Percentiles rank a stretch among this genome's conserved stretches.
Evolutionary conservation across 1,140 invertebrate genomes (phyloP).

Genomic region (Copidosoma floridanum): DNA sequence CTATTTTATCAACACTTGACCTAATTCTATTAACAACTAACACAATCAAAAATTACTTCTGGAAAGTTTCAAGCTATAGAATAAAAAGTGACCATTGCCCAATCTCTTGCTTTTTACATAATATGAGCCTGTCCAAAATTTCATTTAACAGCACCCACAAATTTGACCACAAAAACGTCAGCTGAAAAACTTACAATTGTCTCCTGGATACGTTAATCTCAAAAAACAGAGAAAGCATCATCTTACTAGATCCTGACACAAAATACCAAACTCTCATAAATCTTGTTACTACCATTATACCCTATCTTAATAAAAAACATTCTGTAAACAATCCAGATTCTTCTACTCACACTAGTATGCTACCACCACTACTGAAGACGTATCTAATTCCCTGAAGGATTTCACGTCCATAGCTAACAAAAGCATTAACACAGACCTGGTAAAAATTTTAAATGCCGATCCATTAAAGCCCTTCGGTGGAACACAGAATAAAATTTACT

Average conservation of each 20-base stretch:
- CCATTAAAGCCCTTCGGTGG: background rate
- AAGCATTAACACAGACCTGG: too few species aligned
- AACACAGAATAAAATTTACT: background rate
- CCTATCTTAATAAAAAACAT: background rate
- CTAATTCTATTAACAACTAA: background rate
- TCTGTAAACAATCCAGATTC: too few species aligned
- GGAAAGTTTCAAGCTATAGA: background rate
- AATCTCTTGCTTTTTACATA: background rate
- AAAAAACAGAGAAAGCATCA: background rate
- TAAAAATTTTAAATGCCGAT: background rate
- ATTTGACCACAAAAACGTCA: background rate
- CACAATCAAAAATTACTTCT: background rate
- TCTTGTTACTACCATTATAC: background rate
- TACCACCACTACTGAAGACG: background rate
- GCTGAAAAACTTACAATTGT: background rate
- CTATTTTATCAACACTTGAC: background rate
- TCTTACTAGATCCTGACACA: background rate
- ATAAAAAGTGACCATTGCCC: background rate
- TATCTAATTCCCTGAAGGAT: too few species aligned
- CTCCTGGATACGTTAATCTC: background rate
- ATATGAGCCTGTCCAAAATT: background rate
- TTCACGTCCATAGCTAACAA: too few species aligned
- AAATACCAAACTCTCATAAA: background rate
- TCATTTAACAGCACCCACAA: background rate
- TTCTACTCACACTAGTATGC: background rate